Evolutionary conservation across 2,888 invertebrate species (phyloP), one percentile per base, ranked within the genome.

Genomic region (Odontocolon sp.): DNA sequence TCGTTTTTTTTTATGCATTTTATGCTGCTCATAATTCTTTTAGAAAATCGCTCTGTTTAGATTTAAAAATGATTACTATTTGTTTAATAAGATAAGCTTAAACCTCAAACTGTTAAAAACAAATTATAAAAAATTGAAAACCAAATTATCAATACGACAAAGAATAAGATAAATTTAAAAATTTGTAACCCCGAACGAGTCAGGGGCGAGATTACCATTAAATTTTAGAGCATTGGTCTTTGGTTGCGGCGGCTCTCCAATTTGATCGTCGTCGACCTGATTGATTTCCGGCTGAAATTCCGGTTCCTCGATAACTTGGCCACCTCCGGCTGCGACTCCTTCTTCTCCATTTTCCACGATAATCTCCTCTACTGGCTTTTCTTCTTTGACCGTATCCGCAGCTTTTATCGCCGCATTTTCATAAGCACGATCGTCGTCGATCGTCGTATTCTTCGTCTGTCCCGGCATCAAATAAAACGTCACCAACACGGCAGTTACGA

Each of bases 391-490:
- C 36, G 86, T 85, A 28, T 85, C 84, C 63, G 83, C 82, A 31
- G 83, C 72, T 40, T 81, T 74, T 50, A 84, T 87, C 28, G n/a
- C n/a, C n/a, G 80, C 72, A 69, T 79, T 85, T 6, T 83, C 86
- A 69, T 87, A 87, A 52, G 88, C 86, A 21, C 54, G 84, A 6
- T 87, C 87, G 75, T 90, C 90, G 77, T 90, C 91, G 54, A 84
- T 72, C 56, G 87, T 78, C 68, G 80, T 80, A 72, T 74, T 82
- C 70, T 87, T 83, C 79, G 88, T 91, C 75, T 91, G 89, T n/a
- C 90, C 89, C 81, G 93, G 93, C 70, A 94, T 88, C 83, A 94
- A 91, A 83, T 94, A 93, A 82, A 94, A 90, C 78, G 94, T 88
- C 59, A 93, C 93, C 79, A 94, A 90, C 79, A 92, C 89, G 77